These are phyloP conservation scores for Vanessa cardui DNA, from an alignment of 2,888 invertebrate genomes.

Conservation along the genomic window DNA sequence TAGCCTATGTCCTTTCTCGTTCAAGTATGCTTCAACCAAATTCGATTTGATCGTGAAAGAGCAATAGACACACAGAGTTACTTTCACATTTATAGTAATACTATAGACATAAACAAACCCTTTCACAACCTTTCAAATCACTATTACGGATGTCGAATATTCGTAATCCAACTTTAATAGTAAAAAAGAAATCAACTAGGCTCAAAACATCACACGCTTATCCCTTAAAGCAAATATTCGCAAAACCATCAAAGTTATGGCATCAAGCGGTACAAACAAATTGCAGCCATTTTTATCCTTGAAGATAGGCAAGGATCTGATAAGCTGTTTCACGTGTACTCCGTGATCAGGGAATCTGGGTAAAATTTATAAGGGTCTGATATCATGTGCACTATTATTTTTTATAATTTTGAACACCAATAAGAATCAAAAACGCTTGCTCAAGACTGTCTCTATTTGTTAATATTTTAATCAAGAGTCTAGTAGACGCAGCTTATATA, in stretches of 20 bases:
- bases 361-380: constrained; percentile 20
- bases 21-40: too few relatives aligned
- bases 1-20: too few relatives aligned
- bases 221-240: constrained; percentile 19
- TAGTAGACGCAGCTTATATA: too few relatives aligned
- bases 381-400: not conserved
- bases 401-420: not conserved
- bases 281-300: constrained; percentile 32
- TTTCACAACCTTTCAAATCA: too few relatives aligned
- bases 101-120: too few relatives aligned
- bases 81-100: too few relatives aligned
- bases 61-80: too few relatives aligned
- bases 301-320: constrained; percentile 35
- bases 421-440: not conserved
- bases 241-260: constrained; percentile 20
- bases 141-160: not conserved
- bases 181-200: constrained; percentile 1
- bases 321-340: constrained; percentile 34
- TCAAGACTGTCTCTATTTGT: not conserved
- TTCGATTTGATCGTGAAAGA: too few relatives aligned
- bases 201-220: constrained; percentile 6
- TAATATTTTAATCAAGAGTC: too few relatives aligned
- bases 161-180: not conserved
- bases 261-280: constrained; percentile 30
- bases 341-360: constrained; percentile 30